A percentile compares a stretch with the other conserved stretches of the same genome.
Evolutionary conservation across 37 sponge, comb jelly and placozoan species (phyloP).

Genomic region (Axinella damicornis): DNA sequence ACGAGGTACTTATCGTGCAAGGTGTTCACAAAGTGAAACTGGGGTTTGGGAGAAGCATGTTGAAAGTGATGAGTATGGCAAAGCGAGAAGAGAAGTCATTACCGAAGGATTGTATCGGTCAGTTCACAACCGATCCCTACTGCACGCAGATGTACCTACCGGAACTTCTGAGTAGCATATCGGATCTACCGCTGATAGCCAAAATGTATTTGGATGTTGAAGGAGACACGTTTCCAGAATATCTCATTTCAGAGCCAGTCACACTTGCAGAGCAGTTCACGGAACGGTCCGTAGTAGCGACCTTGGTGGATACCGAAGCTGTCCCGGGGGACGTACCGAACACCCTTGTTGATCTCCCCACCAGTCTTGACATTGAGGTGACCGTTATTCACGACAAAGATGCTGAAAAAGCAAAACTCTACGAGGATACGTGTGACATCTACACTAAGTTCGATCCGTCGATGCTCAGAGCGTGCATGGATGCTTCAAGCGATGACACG

Average conservation of each 20-base stretch:
- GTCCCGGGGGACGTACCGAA: not conserved
- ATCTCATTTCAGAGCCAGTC: constrained; percentile 30
- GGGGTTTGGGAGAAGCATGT: not conserved
- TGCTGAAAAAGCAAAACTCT: constrained; percentile 8
- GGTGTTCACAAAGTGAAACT: not conserved
- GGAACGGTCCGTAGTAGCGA: constrained; percentile 17
- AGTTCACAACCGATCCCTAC: constrained; percentile 45
- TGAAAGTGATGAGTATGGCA: constrained; percentile 31
- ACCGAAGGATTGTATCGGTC: constrained; percentile 19
- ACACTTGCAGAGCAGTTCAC: constrained; percentile 6
- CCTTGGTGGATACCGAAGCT: constrained; percentile 10
- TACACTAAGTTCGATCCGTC: constrained; percentile 20
- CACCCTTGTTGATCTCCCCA: constrained; percentile 26
- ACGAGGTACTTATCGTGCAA: constrained; percentile 17
- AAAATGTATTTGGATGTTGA: constrained; percentile 23
- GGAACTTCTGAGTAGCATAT: constrained; percentile 5
- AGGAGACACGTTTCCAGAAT: constrained; percentile 10
- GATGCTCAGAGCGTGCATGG: not conserved
- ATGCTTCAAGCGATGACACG: not conserved
- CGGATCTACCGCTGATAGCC: not conserved
- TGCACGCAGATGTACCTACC: constrained; percentile 14
- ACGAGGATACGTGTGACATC: not conserved
- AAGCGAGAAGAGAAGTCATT: constrained; percentile 22
- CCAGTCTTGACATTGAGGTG: constrained; percentile 32
- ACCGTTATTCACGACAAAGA: not conserved